A percentile compares a stretch with the other conserved stretches of the same genome.
phyloP scores from a whole-genome alignment of 2,888 invertebrate species.

The Trichacis sp. region DNA sequence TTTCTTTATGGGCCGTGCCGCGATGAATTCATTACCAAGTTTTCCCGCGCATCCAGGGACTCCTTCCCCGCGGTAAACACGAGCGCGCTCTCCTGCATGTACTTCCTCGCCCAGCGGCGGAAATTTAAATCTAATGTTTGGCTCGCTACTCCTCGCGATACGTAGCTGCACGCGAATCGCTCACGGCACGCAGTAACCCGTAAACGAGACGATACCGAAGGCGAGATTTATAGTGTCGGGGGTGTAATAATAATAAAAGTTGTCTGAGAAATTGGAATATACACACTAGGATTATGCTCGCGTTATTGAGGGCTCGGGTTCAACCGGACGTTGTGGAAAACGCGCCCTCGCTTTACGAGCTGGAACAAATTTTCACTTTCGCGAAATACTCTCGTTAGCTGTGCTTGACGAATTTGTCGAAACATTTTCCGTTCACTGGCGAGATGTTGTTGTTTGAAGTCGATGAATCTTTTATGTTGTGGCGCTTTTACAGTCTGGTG shows the following conservation, averaged over 20 bases:
- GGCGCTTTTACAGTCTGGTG: background rate
- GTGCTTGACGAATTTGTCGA: background rate
- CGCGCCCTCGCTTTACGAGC: background rate
- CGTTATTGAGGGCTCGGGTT: background rate
- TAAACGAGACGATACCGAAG: slow-evolving; percentile 3
- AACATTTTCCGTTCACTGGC: background rate
- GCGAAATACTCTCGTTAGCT: too few species aligned
- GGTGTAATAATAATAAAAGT: slow-evolving; percentile 4
- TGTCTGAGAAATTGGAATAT: slow-evolving; percentile 3
- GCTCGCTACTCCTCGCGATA: slow-evolving; percentile 49
- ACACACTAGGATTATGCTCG: background rate
- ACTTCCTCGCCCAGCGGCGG: slow-evolving; percentile 21
- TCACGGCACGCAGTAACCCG: slow-evolving; percentile 8
- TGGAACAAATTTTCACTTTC: slow-evolving; percentile 2
- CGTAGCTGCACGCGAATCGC: slow-evolving; percentile 11
- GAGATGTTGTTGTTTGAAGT: background rate
- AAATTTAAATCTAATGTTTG: slow-evolving; percentile 55
- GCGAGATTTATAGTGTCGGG: slow-evolving; percentile 16
- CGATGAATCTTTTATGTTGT: background rate
- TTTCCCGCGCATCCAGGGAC: slow-evolving; percentile 30
- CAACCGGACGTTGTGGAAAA: background rate
- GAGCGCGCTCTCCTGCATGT: too few species aligned
- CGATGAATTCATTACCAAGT: slow-evolving; percentile 51
- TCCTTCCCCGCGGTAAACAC: slow-evolving; percentile 27
- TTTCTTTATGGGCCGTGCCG: slow-evolving; percentile 41